Conservation (phyloP, 2,113 vertebrate genomes). For the Sakesphorus luctuosus region DNA sequence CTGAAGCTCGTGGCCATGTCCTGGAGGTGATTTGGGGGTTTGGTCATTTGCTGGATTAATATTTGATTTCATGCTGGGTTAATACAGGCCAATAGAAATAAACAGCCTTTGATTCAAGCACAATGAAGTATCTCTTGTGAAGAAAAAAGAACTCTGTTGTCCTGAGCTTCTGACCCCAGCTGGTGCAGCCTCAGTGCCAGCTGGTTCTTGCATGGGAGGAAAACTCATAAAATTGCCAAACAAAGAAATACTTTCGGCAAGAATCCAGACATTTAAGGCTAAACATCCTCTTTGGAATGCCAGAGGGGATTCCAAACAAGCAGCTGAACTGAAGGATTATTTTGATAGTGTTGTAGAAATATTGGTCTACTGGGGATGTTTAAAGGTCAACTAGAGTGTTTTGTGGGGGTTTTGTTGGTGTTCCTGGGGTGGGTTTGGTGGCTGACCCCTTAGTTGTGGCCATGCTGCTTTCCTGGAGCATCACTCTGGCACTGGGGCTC, state of each 20-base stretch:
- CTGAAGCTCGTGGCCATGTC: background rate
- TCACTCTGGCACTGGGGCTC: background rate
- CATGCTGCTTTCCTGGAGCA: background rate
- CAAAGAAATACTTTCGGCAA: background rate
- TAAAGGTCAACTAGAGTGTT: background rate
- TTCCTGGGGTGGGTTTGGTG: background rate
- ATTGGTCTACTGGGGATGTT: background rate
- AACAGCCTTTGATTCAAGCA: background rate
- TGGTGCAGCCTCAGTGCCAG: background rate
- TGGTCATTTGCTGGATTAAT: background rate
- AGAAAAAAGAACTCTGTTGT: background rate
- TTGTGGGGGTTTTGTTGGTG: background rate
- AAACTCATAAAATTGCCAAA: background rate
- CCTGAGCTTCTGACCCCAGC: constrained; percentile 11
- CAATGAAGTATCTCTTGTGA: background rate
- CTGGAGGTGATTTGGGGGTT: background rate
- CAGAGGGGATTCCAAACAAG: background rate
- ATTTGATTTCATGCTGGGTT: background rate
- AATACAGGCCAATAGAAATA: background rate
- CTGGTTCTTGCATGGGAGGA: background rate
- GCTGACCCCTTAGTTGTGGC: background rate
- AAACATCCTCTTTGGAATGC: background rate
- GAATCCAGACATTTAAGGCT: background rate
- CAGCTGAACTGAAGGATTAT: constrained; percentile 13
- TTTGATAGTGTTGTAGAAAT: background rate